Base-by-base conservation (phyloP, 2,113 vertebrate genomes). In the Octodon degus region DNA sequence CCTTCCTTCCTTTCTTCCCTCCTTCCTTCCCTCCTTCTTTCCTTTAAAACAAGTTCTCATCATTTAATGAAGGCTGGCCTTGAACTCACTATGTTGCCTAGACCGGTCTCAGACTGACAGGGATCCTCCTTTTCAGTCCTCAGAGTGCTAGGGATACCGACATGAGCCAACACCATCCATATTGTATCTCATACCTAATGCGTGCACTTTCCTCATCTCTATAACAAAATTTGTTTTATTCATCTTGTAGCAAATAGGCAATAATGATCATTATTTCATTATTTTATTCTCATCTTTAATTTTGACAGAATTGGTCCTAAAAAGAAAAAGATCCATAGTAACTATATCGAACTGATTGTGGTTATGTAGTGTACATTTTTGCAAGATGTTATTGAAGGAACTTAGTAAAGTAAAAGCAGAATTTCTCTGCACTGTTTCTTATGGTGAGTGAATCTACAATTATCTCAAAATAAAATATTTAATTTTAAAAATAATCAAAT, bases 401-500 rank as follows among this genome's bases (percentile, higher is more conserved):
- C 6, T 89, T 94, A 16, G 32, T 43, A 72, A 95, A 82, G 37
- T 47, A 83, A 47, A 79, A 30, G n/a, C 13, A 58, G 32, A 5
- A 47, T 91, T 2, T 40, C 47, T 86, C 6, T 79, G 19, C 30
- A 43, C 83, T 96, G 74, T 86, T 50, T 82, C 50, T 77, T 43
- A 40, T 0, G 34, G 1, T 1, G 22, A 30, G 1, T 58, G 32
- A 62, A 47, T 70, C n/a, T 92, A 76, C 0, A 84, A 27, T 93
- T 84, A 70, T 58, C n/a, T 94, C 27, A 67, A 94, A 87, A 74
- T 62, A 55, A 84, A 68, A 60, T 90, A 7, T 19, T 89, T 40
- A 72, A n/a, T 93, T 95, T 93, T 9, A 60, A 91, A 97, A 47
- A 67, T 67, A 30, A 93, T 65, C 17, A 74, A 86, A 58, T 50